Evolutionary conservation across 2,888 invertebrate species (phyloP).

Genomic region (Aphidoletes aphidimyza): DNA sequence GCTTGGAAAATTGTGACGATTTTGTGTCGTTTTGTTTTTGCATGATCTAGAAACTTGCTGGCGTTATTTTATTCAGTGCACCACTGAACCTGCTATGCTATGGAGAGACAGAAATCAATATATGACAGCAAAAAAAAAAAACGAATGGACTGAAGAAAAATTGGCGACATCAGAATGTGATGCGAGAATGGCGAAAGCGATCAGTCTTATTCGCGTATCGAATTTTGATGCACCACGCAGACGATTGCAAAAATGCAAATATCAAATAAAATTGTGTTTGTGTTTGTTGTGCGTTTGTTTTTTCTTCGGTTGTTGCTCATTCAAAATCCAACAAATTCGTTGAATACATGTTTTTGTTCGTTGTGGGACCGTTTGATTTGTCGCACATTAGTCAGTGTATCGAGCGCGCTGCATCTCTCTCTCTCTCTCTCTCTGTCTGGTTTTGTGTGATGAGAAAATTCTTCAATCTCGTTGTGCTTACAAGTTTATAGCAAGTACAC

Average conservation of each 20-base stretch:
- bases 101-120: no score
- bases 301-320: no score
- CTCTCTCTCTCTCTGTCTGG: no score
- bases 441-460: constrained; percentile 29
- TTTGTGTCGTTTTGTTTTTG: no score
- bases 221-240: background rate
- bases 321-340: no score
- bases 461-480: background rate
- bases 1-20: no score
- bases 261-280: no score
- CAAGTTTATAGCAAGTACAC: background rate
- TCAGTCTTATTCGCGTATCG: background rate
- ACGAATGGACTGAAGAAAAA: background rate
- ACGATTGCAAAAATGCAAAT: no score
- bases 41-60: background rate
- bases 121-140: background rate
- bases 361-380: background rate
- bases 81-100: no score
- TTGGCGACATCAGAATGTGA: background rate
- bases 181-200: no score
- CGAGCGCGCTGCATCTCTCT: background rate
- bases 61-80: no score
- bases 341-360: no score
- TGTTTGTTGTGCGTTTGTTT: background rate
- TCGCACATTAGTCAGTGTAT: constrained; percentile 22